Conservation (phyloP, 2,888 invertebrate species). For the Molorchus minor region DNA sequence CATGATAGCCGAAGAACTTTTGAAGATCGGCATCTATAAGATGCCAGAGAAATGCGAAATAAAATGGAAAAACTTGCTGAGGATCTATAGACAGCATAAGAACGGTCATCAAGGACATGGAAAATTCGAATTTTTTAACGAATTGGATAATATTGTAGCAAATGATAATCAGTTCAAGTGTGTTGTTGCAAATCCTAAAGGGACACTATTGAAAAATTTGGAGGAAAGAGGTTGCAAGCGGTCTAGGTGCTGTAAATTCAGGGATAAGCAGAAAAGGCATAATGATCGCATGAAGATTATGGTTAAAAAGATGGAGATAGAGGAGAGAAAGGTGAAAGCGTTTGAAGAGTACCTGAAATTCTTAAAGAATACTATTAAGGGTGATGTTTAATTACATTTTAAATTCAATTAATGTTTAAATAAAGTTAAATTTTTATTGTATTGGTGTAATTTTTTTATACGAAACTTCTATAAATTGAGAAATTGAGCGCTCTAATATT, state of each 20-base stretch:
- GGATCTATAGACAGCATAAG: conserved; percentile 29
- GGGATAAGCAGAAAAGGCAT: conserved; percentile 32
- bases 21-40: conserved; percentile 33
- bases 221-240: background rate
- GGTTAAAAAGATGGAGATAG: conserved; percentile 30
- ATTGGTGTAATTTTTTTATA: no score
- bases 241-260: conserved; percentile 28
- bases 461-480: no score
- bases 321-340: conserved; percentile 33
- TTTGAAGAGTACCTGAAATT: conserved; percentile 33
- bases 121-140: conserved; percentile 35
- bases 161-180: conserved; percentile 30
- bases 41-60: conserved; percentile 34
- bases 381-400: conserved; percentile 3
- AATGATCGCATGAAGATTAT: conserved; percentile 32
- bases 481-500: no score
- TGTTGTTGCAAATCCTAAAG: background rate
- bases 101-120: conserved; percentile 22
- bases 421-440: background rate
- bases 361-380: conserved; percentile 20
- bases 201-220: background rate
- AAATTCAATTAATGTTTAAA: conserved; percentile 1
- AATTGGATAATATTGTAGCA: conserved; percentile 27
- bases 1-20: conserved; percentile 26
- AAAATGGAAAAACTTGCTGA: conserved; percentile 32